Evolutionary conservation across 1,140 invertebrate genomes (phyloP).

Genomic region (Venturia canescens): DNA sequence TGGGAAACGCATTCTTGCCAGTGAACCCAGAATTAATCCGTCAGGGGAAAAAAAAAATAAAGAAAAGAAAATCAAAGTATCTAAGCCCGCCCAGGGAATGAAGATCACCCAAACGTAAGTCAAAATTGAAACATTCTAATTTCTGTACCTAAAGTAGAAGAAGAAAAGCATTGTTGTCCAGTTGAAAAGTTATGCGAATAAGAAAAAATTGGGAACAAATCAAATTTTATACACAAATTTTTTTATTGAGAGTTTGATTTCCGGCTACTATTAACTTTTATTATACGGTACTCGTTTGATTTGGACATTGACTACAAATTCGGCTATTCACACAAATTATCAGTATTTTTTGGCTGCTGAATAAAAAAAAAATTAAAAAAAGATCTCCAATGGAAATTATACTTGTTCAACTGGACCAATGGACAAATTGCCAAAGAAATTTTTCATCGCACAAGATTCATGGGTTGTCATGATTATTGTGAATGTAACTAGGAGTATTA

Average conservation of each 20-base stretch:
- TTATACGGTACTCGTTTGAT: no score
- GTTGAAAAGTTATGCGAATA: background rate
- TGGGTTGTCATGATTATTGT: background rate
- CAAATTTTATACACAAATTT: no score
- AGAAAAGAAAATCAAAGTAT: slow-evolving; percentile 52
- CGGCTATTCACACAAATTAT: background rate
- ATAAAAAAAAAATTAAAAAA: no score
- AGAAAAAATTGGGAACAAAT: background rate
- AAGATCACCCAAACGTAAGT: slow-evolving; percentile 43
- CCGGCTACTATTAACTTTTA: background rate
- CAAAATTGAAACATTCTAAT: slow-evolving; percentile 34
- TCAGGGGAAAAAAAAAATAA: slow-evolving; percentile 37
- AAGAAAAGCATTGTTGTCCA: background rate
- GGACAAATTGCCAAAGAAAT: no score
- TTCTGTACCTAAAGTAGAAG: background rate
- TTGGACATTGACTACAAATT: no score
- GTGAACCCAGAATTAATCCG: slow-evolving; percentile 19
- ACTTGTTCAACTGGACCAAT: no score
- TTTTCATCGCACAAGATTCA: no score
- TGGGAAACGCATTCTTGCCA: slow-evolving; percentile 60
- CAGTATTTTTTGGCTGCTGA: background rate
- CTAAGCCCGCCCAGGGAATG: background rate
- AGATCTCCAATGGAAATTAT: no score
- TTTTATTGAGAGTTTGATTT: no score
- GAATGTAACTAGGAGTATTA: slow-evolving; percentile 5